Evolutionary conservation across 2,797 vertebrate genomes (phyloP), one percentile per base, ranked within the genome.

Genomic region (Melanotaenia trifasciata): DNA sequence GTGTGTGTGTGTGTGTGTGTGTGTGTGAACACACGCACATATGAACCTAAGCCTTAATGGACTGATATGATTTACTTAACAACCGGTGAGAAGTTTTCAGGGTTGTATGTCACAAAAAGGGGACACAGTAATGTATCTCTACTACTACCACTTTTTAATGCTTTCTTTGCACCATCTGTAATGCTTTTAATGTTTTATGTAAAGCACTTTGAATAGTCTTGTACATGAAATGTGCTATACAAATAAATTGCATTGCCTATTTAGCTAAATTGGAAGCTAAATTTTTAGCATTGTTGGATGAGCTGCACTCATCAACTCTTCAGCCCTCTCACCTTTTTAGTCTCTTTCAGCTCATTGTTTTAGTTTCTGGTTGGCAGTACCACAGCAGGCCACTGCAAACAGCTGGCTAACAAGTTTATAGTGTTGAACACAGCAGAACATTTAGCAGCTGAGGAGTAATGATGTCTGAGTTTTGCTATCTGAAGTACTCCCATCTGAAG

Each of bases 1-100:
- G 40, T 45, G 40, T 45, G 40, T 43, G 40, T 43, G 40, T 16
- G 38, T 40, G 36, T 38, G 36, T 38, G 36, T 12, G 38, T 63
- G 47, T 13, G 8, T 0, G 43, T 60, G 32, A 54, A 68, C 64
- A 66, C 70, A 83, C 72, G 85, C 87, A 84, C 84, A 86, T 84
- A 88, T 83, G 0, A 89, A 85, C 71, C 12, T 35, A 86, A 86
- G 84, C 61, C 12, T 0, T 13, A 53, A 14, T 60, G 22, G 33
- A 38, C 11, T 7, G 22, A 1, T 38, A 6, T 58, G 11, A 20
- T 18, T 43, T 45, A 26, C 5, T 60, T 24, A 38, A 24, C 8
- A 36, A 22, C 11, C 11, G 24, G 6, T 13, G 5, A 14, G 18
- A 10, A 6, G n/a, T 20, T 24, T 40, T 28, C 8, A 38, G 33